Evolutionary conservation across 2,797 vertebrate species (phyloP).

Genomic region (Sebastes hubbsi): DNA sequence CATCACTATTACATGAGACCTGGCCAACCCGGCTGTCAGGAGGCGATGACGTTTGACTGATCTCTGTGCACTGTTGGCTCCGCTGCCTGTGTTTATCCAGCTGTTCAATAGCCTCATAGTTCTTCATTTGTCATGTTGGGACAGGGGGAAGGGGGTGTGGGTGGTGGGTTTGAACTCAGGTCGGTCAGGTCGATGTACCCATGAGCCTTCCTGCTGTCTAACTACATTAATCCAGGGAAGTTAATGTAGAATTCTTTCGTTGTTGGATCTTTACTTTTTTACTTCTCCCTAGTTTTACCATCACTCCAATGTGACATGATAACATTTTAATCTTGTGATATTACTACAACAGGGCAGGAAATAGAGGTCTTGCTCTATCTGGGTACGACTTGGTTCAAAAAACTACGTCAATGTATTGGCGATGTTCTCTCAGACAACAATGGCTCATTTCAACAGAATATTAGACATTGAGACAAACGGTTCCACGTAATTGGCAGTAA

Average conservation of each 20-base stretch:
- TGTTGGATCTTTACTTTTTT: neutral
- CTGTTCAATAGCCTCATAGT: slow-evolving; percentile 9
- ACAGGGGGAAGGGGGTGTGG: neutral
- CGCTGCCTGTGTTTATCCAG: slow-evolving; percentile 32
- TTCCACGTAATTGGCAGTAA: slow-evolving; percentile 76
- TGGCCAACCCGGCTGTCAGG: slow-evolving; percentile 35
- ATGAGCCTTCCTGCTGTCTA: neutral
- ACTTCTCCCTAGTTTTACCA: neutral
- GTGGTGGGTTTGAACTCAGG: slow-evolving; percentile 2
- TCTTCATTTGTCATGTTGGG: slow-evolving; percentile 38
- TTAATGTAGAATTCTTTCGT: neutral
- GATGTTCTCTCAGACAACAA: slow-evolving; percentile 48
- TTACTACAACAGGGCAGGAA: neutral
- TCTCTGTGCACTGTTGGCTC: slow-evolving; percentile 13
- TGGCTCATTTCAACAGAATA: slow-evolving; percentile 49
- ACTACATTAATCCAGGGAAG: neutral
- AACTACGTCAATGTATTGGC: neutral
- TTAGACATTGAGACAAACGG: slow-evolving; percentile 56
- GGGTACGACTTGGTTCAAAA: neutral
- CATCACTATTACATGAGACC: slow-evolving; percentile 50
- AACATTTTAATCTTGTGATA: neutral
- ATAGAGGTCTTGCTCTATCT: neutral
- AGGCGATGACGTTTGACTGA: slow-evolving; percentile 52
- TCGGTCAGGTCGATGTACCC: slow-evolving; percentile 3
- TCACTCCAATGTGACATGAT: neutral